phyloP scores from a whole-genome alignment of 2,797 vertebrate species.

The Typhlichthys subterraneus region DNA sequence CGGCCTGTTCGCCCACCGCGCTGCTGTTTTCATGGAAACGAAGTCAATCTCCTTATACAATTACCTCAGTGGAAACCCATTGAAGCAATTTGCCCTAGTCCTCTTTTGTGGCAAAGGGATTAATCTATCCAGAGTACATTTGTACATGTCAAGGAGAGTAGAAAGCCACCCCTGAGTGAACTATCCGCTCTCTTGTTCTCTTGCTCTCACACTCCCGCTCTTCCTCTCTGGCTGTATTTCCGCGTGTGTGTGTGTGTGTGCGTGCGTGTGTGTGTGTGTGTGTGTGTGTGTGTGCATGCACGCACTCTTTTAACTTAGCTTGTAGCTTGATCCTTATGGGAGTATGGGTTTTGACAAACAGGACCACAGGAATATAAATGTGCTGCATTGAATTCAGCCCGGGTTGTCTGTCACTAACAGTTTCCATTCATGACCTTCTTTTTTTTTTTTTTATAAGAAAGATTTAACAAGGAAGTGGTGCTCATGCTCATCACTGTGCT shows the following conservation, averaged over 20 bases:
- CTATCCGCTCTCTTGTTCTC: conserved; percentile 7
- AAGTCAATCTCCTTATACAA: conserved; percentile 70
- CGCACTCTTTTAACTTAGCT: too few relatives aligned
- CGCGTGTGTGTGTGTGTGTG: neutral
- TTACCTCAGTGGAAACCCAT: conserved; percentile 80
- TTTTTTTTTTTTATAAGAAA: conserved; percentile 16
- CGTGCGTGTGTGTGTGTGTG: neutral
- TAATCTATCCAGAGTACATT: conserved; percentile 67
- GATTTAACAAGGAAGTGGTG: conserved; percentile 45
- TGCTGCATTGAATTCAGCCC: conserved; percentile 54
- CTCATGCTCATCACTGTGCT: conserved; percentile 34
- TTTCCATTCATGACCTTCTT: conserved; percentile 61
- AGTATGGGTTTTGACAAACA: conserved; percentile 55
- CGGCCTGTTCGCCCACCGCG: conserved; percentile 40
- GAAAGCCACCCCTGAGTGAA: conserved; percentile 63
- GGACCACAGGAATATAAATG: conserved; percentile 51
- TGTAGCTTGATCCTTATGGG: conserved; percentile 50
- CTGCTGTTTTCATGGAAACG: conserved; percentile 73
- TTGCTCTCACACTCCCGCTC: conserved; percentile 28
- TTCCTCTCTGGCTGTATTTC: conserved; percentile 13
- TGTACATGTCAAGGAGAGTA: conserved; percentile 64
- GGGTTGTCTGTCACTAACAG: conserved; percentile 56
- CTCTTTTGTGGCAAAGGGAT: conserved; percentile 68
- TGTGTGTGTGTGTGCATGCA: neutral
- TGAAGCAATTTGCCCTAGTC: conserved; percentile 71